A percentile compares a stretch with the other conserved stretches of the same genome.
These are phyloP conservation scores for Nomada flava DNA, from an alignment of 2,888 invertebrate species.

Conservation along the genomic window DNA sequence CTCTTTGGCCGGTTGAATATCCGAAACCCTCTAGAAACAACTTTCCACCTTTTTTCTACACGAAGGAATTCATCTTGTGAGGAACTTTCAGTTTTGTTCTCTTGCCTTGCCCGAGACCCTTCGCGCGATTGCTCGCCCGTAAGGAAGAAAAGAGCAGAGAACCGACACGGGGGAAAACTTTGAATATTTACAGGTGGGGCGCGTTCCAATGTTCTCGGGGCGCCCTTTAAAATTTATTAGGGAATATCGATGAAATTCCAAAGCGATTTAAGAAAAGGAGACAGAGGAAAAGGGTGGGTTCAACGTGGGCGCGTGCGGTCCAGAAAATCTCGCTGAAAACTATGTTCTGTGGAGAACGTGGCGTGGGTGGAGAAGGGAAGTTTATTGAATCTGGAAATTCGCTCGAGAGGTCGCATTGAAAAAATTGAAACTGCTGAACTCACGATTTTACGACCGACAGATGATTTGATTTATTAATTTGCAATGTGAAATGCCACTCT, in stretches of 20 bases:
- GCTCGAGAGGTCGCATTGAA: not conserved
- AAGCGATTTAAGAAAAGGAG: conserved; percentile 41
- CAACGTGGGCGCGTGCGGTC: conserved; percentile 19
- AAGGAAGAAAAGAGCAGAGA: conserved; percentile 34
- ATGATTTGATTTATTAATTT: too few species aligned
- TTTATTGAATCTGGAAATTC: conserved; percentile 56
- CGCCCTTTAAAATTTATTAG: conserved; percentile 72
- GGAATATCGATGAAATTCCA: conserved; percentile 78
- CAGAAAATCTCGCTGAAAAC: conserved; percentile 35
- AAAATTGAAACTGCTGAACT: too few species aligned
- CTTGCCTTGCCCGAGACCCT: conserved; percentile 35
- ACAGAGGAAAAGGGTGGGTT: not conserved
- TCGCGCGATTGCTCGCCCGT: conserved; percentile 45
- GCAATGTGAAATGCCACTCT: too few species aligned
- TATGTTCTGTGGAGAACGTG: not conserved
- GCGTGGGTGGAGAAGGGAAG: conserved; percentile 14
- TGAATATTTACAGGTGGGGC: conserved; percentile 76
- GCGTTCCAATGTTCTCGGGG: conserved; percentile 42
- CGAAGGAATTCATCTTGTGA: conserved; percentile 58
- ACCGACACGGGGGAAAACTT: conserved; percentile 73
- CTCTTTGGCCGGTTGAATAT: conserved; percentile 33
- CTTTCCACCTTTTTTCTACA: conserved; percentile 28
- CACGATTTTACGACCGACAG: too few species aligned
- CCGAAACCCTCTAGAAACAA: conserved; percentile 45
- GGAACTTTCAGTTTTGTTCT: conserved; percentile 64